Evolutionary conservation across 2,113 vertebrate species (phyloP).

Genomic region (Dipodomys ordii): DNA sequence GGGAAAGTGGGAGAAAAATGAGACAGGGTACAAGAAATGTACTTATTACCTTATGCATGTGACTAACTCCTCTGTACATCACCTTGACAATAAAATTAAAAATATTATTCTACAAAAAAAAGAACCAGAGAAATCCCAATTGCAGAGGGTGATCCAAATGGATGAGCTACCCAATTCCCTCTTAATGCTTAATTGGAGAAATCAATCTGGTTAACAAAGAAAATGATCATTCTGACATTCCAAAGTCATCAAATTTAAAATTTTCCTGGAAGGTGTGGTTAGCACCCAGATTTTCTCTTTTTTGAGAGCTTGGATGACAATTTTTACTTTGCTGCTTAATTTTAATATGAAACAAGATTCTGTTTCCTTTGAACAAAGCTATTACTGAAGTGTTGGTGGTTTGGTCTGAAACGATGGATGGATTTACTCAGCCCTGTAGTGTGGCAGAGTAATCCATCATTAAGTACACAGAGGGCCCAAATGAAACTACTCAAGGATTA

Average conservation of each 20-base stretch:
- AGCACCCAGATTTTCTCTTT: not conserved
- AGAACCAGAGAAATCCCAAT: not conserved
- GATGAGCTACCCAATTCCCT: conserved; percentile 17
- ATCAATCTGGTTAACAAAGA: conserved; percentile 41
- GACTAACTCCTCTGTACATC: no score
- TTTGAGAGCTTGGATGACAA: conserved; percentile 7
- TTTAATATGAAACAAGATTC: conserved; percentile 64
- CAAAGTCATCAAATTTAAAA: conserved; percentile 39
- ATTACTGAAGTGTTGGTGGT: conserved; percentile 57
- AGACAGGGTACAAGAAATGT: no score
- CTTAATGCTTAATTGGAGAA: conserved; percentile 54
- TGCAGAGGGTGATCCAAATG: not conserved
- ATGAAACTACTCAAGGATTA: conserved; percentile 65
- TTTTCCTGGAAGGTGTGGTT: conserved; percentile 22
- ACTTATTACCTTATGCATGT: no score
- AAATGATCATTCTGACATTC: not conserved
- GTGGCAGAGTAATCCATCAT: conserved; percentile 71
- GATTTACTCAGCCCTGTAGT: conserved; percentile 49
- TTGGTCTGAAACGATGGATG: conserved; percentile 54
- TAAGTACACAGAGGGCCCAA: conserved; percentile 48
- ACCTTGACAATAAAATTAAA: no score
- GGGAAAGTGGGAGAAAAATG: no score
- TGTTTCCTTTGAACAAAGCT: conserved; percentile 54
- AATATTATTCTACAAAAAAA: not conserved
- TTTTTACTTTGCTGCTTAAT: conserved; percentile 54